Evolutionary conservation across 2,888 invertebrate genomes (phyloP).

Genomic region (Chromoteleia sp.): DNA sequence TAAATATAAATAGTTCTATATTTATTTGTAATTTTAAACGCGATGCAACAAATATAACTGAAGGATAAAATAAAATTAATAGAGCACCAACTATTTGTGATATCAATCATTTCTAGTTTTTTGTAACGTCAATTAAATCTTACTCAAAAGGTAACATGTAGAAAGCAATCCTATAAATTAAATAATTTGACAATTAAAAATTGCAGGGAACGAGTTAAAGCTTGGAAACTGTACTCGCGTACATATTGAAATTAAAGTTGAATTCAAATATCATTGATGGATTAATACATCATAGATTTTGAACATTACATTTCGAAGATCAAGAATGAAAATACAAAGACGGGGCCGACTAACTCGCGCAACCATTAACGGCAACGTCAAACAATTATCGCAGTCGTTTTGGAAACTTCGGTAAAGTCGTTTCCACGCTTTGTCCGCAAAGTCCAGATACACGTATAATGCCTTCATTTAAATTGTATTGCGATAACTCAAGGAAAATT

Average conservation of each 20-base stretch:
- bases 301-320: background rate
- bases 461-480: slow-evolving; percentile 70
- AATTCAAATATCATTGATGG: background rate
- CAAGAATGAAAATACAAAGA: slow-evolving; percentile 4
- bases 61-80: slow-evolving; percentile 46
- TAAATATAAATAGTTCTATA: slow-evolving; percentile 55
- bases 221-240: background rate
- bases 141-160: too few species aligned
- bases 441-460: slow-evolving; percentile 68
- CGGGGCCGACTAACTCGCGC: background rate
- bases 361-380: slow-evolving; percentile 28
- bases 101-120: too few species aligned
- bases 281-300: background rate
- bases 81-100: background rate
- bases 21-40: slow-evolving; percentile 56
- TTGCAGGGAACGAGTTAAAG: too few species aligned
- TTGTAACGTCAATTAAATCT: too few species aligned
- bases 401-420: slow-evolving; percentile 47
- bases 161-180: too few species aligned
- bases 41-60: slow-evolving; percentile 48
- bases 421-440: slow-evolving; percentile 63
- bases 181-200: too few species aligned
- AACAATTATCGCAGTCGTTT: slow-evolving; percentile 50
- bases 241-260: background rate
- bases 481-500: slow-evolving; percentile 73